Percentiles rank a stretch among this genome's conserved stretches.
These are phyloP conservation scores for Peromyscus eremicus DNA, from an alignment of 2,797 vertebrate species.

Conservation along the genomic window DNA sequence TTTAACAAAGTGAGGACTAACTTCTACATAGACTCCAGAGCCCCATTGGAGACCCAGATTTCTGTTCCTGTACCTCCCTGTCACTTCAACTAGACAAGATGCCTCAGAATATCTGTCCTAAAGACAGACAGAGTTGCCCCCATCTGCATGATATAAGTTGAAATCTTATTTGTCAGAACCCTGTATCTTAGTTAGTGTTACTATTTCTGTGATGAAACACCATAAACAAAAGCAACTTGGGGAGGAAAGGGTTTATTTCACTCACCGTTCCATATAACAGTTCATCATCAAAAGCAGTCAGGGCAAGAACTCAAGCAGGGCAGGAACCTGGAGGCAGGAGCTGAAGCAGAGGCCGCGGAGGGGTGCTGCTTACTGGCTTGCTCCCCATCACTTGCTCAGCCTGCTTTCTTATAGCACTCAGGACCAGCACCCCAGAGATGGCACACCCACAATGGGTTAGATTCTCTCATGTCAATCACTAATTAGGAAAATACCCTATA, in stretches of 20 bases:
- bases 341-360: neutral
- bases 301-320: neutral
- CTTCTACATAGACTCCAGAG: neutral
- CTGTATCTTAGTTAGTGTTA: neutral
- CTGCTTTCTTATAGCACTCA: neutral
- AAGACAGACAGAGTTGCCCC: too few species aligned
- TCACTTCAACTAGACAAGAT: neutral
- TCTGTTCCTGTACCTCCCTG: neutral
- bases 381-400: neutral
- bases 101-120: neutral
- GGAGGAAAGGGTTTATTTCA: neutral
- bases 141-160: neutral
- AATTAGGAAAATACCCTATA: neutral
- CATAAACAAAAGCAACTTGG: too few species aligned
- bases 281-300: neutral
- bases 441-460: neutral
- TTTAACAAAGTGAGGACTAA: neutral
- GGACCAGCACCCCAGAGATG: neutral
- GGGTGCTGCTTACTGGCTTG: neutral
- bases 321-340: neutral
- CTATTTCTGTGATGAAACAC: neutral
- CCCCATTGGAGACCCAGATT: neutral
- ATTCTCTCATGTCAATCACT: neutral
- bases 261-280: neutral
- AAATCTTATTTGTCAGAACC: neutral